phyloP scores from a whole-genome alignment of 1,140 invertebrate genomes.

The Scaptomyza hsui region DNA sequence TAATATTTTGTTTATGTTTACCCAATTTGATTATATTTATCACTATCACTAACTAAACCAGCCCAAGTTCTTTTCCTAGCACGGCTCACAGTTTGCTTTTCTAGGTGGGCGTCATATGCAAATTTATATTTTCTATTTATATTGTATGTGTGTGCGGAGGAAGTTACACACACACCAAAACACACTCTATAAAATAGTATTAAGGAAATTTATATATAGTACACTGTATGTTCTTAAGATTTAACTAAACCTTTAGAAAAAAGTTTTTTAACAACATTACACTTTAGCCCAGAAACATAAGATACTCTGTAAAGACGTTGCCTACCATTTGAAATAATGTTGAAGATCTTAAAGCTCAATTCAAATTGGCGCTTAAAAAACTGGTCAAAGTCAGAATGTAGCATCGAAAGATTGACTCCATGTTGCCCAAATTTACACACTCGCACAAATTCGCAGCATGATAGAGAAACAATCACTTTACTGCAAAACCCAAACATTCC shows the following conservation, averaged over 20 bases:
- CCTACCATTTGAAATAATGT: not conserved
- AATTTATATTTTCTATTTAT: constrained; percentile 26
- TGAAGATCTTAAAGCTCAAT: not conserved
- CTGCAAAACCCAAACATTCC: not conserved
- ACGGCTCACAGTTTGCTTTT: constrained; percentile 13
- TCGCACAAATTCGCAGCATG: too few species aligned
- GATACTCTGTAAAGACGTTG: too few species aligned
- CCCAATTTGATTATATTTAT: constrained; percentile 77
- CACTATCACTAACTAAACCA: constrained; percentile 51
- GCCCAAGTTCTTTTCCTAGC: constrained; percentile 16
- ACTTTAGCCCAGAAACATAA: too few species aligned
- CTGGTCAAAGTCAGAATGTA: too few species aligned
- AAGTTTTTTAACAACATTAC: too few species aligned
- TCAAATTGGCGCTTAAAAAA: too few species aligned
- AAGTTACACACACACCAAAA: not conserved
- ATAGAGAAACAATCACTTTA: not conserved
- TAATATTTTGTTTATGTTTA: constrained; percentile 77
- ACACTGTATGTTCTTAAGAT: not conserved
- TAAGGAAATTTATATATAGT: not conserved
- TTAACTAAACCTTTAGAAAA: too few species aligned
- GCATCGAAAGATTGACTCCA: not conserved
- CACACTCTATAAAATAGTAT: too few species aligned
- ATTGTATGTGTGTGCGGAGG: not conserved
- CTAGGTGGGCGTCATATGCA: constrained; percentile 17
- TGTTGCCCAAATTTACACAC: too few species aligned